Evolutionary conservation across 2,113 vertebrate species (phyloP), one percentile per base, ranked within the genome.

Genomic region (Petaurus breviceps): DNA sequence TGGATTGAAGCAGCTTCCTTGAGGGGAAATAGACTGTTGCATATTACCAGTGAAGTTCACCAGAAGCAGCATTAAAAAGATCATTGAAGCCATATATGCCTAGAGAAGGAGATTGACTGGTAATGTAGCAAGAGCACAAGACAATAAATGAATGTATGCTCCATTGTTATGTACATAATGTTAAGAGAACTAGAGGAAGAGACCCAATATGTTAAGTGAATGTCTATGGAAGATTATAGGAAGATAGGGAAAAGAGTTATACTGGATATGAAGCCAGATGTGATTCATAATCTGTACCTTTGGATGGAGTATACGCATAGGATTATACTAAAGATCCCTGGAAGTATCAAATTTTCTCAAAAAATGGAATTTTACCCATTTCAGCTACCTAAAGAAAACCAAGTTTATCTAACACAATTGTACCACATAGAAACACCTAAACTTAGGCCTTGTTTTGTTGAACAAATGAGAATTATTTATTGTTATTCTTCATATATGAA

Each of bases 401-500:
- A 43, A 1, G n/a, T 43, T 84, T 84, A 8, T 8, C 68, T 55
- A 46, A 37, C 11, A 84, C 46, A 93, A 28, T 9, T 22, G 52
- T n/a, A 23, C 28, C 90, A 50, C 1, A 10, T 57, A 51, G 49
- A 93, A 94, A 77, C n/a, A 49, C n/a, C 91, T 89, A 57, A 7
- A n/a, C 37, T 43, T 84, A 51, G 54, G 50, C 61, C 53, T 89
- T 95, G 68, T 51, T 90, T 47, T 94, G 16, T 52, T 50, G 11
- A 93, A 96, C 90, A 89, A 54, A 37, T 90, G 92, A 51, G 61
- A 96, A n/a, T 53, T 49, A 23, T 8, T 89, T 92, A 84, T 92
- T 16, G 92, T 95, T 94, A 95, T 92, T 96, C 46, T 22, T 51
- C 24, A n/a, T 43, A 89, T 94, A 37, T 97, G 95, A 77, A 90